Percentiles rank a stretch among this genome's conserved stretches.
phyloP scores from a whole-genome alignment of 1,140 invertebrate species.

The Frieseomelitta varia region DNA sequence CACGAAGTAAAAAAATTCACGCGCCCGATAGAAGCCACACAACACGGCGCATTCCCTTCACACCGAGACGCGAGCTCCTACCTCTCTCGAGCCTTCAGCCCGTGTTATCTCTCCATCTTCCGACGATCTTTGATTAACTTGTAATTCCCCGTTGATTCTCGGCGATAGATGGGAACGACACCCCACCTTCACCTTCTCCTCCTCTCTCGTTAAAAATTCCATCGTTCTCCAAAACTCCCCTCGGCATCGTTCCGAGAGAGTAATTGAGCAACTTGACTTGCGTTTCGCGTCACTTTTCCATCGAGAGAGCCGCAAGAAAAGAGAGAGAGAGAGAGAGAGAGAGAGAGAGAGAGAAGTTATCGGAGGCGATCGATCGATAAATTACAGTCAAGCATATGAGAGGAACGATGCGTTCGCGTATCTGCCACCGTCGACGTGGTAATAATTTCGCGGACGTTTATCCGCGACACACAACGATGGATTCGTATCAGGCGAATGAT shows the following conservation, averaged over 20 bases:
- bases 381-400: constrained; percentile 61
- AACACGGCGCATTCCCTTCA: not conserved
- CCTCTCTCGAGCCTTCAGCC: too few species aligned
- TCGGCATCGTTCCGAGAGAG: constrained; percentile 48
- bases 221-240: constrained; percentile 49
- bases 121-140: constrained; percentile 42
- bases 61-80: not conserved
- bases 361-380: constrained; percentile 60
- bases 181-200: not conserved
- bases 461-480: constrained; percentile 31
- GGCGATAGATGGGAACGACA: constrained; percentile 36
- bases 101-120: not conserved
- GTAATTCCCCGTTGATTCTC: constrained; percentile 34
- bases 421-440: constrained; percentile 44
- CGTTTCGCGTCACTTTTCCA: constrained; percentile 10
- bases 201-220: constrained; percentile 58
- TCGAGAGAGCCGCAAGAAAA: not conserved
- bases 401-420: constrained; percentile 44
- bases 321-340: not conserved
- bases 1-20: not conserved
- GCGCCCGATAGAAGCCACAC: not conserved
- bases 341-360: constrained; percentile 15
- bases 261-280: constrained; percentile 54
- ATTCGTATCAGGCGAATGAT: constrained; percentile 66
- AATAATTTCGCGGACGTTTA: constrained; percentile 59